A percentile compares a stretch with the other conserved stretches of the same genome.
These are phyloP conservation scores for Pteria penguin DNA, from an alignment of 2,888 invertebrate genomes.

Conservation along the genomic window DNA sequence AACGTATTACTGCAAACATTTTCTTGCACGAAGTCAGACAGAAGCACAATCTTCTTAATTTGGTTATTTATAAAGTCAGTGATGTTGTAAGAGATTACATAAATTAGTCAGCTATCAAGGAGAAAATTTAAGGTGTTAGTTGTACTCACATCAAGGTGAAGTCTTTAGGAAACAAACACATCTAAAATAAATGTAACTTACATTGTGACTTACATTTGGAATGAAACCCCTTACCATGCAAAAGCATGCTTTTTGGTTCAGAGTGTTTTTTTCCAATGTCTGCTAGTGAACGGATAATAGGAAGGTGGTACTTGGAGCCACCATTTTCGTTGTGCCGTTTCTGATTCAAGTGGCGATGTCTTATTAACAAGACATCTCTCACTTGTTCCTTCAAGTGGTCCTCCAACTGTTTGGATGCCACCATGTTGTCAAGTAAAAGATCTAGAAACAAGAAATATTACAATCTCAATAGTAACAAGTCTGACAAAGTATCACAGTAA, in stretches of 20 bases:
- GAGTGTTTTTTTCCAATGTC: constrained; percentile 98
- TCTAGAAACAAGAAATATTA: constrained; percentile 81
- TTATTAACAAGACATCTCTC: constrained; percentile 90
- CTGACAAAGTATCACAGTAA: too few species aligned
- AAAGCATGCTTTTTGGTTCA: constrained; percentile 61
- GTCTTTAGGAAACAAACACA: not conserved
- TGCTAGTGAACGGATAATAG: constrained; percentile 88
- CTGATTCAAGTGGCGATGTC: constrained; percentile 97
- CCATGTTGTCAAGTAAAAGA: constrained; percentile 92
- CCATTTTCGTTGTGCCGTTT: constrained; percentile 74
- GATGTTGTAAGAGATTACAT: too few species aligned
- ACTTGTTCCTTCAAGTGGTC: constrained; percentile 88
- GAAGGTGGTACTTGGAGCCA: constrained; percentile 80
- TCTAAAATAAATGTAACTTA: not conserved
- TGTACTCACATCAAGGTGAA: not conserved
- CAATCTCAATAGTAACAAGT: too few species aligned
- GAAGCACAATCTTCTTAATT: too few species aligned
- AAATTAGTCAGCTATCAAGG: too few species aligned
- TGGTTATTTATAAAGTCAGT: too few species aligned
- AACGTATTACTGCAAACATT: too few species aligned
- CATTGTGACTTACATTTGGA: not conserved
- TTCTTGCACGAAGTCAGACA: too few species aligned
- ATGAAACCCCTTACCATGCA: constrained; percentile 41
- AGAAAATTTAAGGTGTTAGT: too few species aligned
- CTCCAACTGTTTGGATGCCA: constrained; percentile 88